Conservation (phyloP, 35 echinoderm and acorn worm species). For the Strongylocentrotus purpuratus region DNA sequence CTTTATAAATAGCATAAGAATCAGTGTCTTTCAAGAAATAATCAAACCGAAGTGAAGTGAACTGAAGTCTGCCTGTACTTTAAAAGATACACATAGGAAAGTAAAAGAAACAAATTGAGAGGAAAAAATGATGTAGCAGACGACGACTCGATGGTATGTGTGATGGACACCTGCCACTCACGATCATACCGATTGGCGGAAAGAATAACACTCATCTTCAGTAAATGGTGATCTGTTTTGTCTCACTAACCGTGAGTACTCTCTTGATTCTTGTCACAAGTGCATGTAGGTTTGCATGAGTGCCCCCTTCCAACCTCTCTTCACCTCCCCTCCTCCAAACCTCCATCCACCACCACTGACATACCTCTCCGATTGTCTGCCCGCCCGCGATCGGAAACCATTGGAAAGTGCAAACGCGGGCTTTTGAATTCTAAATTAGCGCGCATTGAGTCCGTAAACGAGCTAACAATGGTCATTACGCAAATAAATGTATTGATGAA, state of each 20-base stretch:
- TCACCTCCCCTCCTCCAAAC: background rate
- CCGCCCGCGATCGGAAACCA: background rate
- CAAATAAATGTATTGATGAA: constrained; percentile 37
- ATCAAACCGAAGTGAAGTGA: too few relatives aligned
- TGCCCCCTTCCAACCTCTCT: background rate
- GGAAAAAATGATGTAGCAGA: too few relatives aligned
- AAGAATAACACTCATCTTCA: constrained; percentile 25
- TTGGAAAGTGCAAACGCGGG: constrained; percentile 6
- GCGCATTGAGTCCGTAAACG: constrained; percentile 44
- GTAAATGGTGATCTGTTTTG: constrained; percentile 3
- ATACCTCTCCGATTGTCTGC: background rate
- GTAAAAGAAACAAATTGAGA: too few relatives aligned
- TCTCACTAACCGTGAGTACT: background rate
- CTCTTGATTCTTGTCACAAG: background rate
- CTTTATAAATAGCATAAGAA: too few relatives aligned
- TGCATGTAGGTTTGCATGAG: constrained; percentile 1
- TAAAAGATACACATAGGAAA: too few relatives aligned
- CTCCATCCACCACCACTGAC: background rate
- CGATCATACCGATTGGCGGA: background rate
- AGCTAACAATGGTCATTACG: constrained; percentile 16
- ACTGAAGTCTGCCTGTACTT: too few relatives aligned
- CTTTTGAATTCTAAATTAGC: constrained; percentile 50
- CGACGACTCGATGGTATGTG: background rate
- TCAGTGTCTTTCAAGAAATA: too few relatives aligned
- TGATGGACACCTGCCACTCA: background rate